Conservation (phyloP, 2,888 invertebrate species). For the Cosmorhoe ocellata region DNA sequence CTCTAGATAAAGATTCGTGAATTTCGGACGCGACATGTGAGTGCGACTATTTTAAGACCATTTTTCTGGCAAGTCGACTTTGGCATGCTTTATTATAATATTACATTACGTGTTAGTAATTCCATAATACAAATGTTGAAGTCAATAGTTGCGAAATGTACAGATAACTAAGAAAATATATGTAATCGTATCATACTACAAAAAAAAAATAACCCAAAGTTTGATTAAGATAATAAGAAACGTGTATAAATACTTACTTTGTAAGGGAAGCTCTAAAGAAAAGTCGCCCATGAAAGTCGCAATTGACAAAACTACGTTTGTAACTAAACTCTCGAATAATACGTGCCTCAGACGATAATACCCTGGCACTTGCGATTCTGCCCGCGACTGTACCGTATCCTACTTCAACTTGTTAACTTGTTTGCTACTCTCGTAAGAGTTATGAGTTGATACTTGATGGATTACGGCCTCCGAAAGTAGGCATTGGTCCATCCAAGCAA, state of each 20-base stretch:
- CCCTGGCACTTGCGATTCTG: slow-evolving; percentile 42
- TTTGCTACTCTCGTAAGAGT: slow-evolving; percentile 26
- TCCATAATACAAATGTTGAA: too few species aligned
- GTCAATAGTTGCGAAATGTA: background rate
- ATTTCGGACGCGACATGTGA: slow-evolving; percentile 7
- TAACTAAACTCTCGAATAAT: slow-evolving; percentile 46
- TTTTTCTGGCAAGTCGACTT: too few species aligned
- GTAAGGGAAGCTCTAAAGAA: too few species aligned
- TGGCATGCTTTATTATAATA: too few species aligned
- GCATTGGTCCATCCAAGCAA: too few species aligned
- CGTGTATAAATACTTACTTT: too few species aligned
- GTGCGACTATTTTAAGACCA: background rate
- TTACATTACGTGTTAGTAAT: too few species aligned
- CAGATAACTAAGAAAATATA: too few species aligned
- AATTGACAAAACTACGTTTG: background rate
- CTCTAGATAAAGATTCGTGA: slow-evolving; percentile 21
- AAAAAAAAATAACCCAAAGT: too few species aligned
- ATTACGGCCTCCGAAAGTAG: slow-evolving; percentile 1
- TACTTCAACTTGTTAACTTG: slow-evolving; percentile 43
- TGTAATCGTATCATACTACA: too few species aligned
- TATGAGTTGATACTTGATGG: slow-evolving; percentile 29
- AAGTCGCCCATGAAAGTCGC: background rate
- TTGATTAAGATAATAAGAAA: too few species aligned
- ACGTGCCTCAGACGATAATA: slow-evolving; percentile 39
- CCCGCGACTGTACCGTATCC: slow-evolving; percentile 41